Conservation (phyloP, 2,797 vertebrate genomes). For the Naso thynnoides region DNA sequence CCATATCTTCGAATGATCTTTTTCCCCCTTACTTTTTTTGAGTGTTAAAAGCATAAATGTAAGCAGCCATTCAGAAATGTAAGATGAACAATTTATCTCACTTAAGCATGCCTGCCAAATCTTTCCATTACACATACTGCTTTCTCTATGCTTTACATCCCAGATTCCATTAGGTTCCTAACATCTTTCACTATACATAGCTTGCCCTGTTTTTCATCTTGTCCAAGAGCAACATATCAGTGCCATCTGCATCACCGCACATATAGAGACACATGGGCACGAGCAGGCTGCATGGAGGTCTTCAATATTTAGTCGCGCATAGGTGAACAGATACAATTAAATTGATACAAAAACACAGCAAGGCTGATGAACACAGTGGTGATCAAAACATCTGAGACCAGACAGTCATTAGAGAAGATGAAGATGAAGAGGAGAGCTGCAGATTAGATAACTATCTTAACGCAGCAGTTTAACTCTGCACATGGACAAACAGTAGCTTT, state of each 20-base stretch:
- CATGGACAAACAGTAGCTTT: background rate
- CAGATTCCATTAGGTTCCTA: slow-evolving; percentile 2
- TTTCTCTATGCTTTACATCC: slow-evolving; percentile 6
- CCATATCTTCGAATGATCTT: slow-evolving; percentile 4
- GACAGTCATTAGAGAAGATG: slow-evolving; percentile 10
- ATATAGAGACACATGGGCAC: slow-evolving; percentile 31
- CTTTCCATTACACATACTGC: background rate
- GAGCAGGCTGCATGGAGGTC: slow-evolving; percentile 31
- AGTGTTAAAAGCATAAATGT: background rate
- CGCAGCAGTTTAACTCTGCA: background rate
- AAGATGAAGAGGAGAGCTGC: slow-evolving; percentile 4
- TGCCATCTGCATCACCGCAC: slow-evolving; percentile 29
- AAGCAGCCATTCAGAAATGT: slow-evolving; percentile 2
- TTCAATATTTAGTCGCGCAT: slow-evolving; percentile 59
- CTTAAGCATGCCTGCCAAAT: background rate
- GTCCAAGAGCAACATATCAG: slow-evolving; percentile 28
- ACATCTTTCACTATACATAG: slow-evolving; percentile 17
- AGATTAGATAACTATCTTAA: slow-evolving; percentile 16
- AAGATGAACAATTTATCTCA: background rate
- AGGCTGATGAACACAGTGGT: slow-evolving; percentile 5
- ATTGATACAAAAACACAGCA: slow-evolving; percentile 49
- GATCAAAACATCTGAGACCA: slow-evolving; percentile 54
- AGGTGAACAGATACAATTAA: slow-evolving; percentile 54
- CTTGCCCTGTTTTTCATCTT: slow-evolving; percentile 14
- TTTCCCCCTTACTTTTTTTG: background rate